phyloP scores from a whole-genome alignment of 1,140 invertebrate genomes.

The Drusus annulatus region DNA sequence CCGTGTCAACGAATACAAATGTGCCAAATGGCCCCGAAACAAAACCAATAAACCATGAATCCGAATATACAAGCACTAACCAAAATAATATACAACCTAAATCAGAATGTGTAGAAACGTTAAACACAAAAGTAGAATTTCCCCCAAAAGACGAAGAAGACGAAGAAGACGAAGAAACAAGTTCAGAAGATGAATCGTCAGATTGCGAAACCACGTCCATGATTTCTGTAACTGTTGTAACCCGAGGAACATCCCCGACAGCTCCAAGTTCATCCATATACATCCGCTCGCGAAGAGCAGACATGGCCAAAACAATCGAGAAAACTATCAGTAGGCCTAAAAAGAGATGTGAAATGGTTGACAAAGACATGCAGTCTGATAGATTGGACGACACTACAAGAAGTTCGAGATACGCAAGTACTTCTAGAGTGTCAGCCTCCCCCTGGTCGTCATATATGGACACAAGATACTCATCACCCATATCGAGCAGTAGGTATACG shows the following conservation, averaged over 20 bases:
- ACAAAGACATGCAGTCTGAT: constrained; percentile 81
- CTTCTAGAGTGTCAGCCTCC: constrained; percentile 72
- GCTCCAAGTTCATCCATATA: constrained; percentile 78
- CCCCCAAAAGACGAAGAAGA: constrained; percentile 55
- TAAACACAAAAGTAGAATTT: constrained; percentile 54
- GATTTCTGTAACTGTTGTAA: constrained; percentile 76
- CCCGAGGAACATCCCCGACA: constrained; percentile 83
- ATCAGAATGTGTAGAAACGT: constrained; percentile 48
- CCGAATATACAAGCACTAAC: neutral
- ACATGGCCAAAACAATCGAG: constrained; percentile 79
- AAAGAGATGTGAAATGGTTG: constrained; percentile 71
- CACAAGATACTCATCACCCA: constrained; percentile 69
- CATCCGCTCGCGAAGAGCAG: constrained; percentile 77
- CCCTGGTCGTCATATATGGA: constrained; percentile 80
- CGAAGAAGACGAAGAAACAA: constrained; percentile 50
- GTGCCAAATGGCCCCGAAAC: constrained; percentile 17
- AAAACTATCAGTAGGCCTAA: constrained; percentile 76
- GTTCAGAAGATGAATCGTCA: constrained; percentile 55
- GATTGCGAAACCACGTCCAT: constrained; percentile 62
- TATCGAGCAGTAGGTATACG: constrained; percentile 68
- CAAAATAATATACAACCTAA: constrained; percentile 34
- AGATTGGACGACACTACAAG: constrained; percentile 76
- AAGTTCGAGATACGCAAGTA: constrained; percentile 74
- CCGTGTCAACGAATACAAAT: neutral
- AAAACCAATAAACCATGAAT: neutral